Conservation (phyloP, 2,888 invertebrate species). For the Lepas anatifera region DNA sequence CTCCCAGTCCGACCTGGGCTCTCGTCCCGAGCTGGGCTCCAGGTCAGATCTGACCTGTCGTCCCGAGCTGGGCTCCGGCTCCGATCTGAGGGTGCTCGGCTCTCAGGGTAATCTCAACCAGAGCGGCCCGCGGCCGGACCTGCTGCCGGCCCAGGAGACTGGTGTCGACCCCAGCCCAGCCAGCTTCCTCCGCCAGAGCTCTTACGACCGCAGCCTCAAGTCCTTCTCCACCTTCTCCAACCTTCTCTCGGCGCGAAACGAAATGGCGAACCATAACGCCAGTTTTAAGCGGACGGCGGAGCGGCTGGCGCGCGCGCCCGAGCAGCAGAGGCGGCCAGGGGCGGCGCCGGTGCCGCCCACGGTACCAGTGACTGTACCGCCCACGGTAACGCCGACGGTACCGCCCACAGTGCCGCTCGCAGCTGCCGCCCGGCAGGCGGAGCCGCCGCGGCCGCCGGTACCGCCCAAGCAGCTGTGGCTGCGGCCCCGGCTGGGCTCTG, state of each 20-base stretch:
- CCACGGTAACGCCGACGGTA: too few relatives aligned
- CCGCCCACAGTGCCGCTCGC: too few relatives aligned
- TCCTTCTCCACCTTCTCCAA: slow-evolving; percentile 10
- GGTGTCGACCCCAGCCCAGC: background rate
- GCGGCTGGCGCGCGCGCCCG: background rate
- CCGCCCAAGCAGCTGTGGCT: background rate
- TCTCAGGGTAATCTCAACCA: too few relatives aligned
- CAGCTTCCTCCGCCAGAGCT: background rate
- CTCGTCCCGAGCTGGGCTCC: too few relatives aligned
- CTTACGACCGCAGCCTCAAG: background rate
- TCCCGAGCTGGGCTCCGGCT: too few relatives aligned
- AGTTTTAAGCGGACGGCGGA: slow-evolving; percentile 9
- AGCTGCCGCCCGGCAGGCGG: background rate
- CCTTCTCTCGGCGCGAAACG: background rate
- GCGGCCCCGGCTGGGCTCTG: background rate
- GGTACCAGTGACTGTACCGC: too few relatives aligned
- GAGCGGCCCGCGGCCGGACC: background rate
- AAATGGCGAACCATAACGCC: slow-evolving; percentile 4
- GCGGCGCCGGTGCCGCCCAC: too few relatives aligned
- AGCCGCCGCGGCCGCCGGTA: background rate
- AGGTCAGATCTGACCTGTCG: too few relatives aligned
- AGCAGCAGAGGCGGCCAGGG: background rate
- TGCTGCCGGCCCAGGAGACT: background rate
- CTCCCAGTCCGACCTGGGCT: too few relatives aligned
- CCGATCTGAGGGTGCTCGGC: too few relatives aligned